Percentiles rank a stretch among this genome's conserved stretches.
These are phyloP conservation scores for Athene noctua DNA, from an alignment of 2,113 vertebrate species.

Conservation along the genomic window DNA sequence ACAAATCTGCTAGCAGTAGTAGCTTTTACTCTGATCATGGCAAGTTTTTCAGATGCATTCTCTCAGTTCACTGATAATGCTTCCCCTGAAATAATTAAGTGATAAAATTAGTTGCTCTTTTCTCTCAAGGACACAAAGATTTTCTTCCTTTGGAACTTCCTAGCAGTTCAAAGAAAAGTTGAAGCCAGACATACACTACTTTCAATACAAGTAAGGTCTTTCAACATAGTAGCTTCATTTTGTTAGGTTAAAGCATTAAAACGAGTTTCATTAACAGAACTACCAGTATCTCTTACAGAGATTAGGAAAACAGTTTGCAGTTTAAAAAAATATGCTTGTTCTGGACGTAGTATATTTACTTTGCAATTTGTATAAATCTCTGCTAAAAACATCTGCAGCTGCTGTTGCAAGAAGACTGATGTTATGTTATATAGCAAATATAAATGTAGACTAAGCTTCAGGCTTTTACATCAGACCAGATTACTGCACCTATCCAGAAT, in stretches of 20 bases:
- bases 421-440: not conserved
- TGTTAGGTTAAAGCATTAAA: not conserved
- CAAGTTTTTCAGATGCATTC: not conserved
- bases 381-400: not conserved
- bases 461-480: not conserved
- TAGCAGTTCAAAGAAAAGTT: not conserved
- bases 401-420: not conserved
- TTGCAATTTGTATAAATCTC: not conserved
- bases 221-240: not conserved
- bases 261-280: not conserved
- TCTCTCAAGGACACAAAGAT: constrained; percentile 6
- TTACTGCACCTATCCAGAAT: not conserved
- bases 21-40: not conserved
- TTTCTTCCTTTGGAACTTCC: not conserved
- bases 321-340: not conserved
- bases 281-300: not conserved
- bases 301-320: not conserved
- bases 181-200: not conserved
- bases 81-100: constrained; percentile 22
- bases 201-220: not conserved
- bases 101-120: constrained; percentile 23
- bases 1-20: not conserved
- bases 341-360: not conserved
- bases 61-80: not conserved
- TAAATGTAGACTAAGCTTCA: not conserved